Conservation (phyloP, 2,888 invertebrate species). For the Meandrusa payeni region DNA sequence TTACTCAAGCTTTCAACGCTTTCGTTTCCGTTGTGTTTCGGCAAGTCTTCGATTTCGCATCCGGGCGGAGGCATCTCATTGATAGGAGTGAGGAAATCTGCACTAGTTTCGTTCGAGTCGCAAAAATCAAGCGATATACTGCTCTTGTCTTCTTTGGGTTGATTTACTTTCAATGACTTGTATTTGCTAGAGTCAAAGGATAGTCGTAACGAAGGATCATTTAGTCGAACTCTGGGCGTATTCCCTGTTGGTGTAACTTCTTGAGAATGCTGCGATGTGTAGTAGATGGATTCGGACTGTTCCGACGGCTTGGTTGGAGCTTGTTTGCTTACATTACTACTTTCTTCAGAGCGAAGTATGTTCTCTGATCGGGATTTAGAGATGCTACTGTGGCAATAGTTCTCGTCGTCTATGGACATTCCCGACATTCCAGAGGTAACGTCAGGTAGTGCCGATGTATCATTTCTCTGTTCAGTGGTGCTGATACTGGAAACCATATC, state of each 20-base stretch:
- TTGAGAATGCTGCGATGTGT: constrained; percentile 72
- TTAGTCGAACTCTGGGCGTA: constrained; percentile 54
- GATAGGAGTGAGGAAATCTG: constrained; percentile 74
- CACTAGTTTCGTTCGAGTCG: constrained; percentile 75
- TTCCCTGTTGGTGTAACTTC: constrained; percentile 68
- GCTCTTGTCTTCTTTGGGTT: constrained; percentile 60
- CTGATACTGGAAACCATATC: constrained; percentile 78
- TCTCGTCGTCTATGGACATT: constrained; percentile 74
- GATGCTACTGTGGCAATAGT: constrained; percentile 68
- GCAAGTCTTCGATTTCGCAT: constrained; percentile 72
- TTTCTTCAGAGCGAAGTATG: constrained; percentile 69
- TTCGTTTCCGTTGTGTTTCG: constrained; percentile 67
- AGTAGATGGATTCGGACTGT: constrained; percentile 72
- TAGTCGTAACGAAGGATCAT: constrained; percentile 63
- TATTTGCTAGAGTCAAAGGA: constrained; percentile 73
- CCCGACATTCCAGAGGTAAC: constrained; percentile 75
- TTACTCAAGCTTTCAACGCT: constrained; percentile 69
- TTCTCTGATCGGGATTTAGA: constrained; percentile 75
- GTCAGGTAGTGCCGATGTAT: constrained; percentile 67
- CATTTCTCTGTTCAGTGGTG: constrained; percentile 72
- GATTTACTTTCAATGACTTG: constrained; percentile 56
- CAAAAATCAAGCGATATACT: constrained; percentile 72
- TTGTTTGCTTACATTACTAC: constrained; percentile 47
- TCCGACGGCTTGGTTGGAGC: constrained; percentile 49
- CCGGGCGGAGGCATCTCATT: constrained; percentile 76